Percentiles rank a stretch among this genome's conserved stretches.
Conservation (phyloP, 2,797 vertebrate genomes). For the Lagorchestes hirsutus region DNA sequence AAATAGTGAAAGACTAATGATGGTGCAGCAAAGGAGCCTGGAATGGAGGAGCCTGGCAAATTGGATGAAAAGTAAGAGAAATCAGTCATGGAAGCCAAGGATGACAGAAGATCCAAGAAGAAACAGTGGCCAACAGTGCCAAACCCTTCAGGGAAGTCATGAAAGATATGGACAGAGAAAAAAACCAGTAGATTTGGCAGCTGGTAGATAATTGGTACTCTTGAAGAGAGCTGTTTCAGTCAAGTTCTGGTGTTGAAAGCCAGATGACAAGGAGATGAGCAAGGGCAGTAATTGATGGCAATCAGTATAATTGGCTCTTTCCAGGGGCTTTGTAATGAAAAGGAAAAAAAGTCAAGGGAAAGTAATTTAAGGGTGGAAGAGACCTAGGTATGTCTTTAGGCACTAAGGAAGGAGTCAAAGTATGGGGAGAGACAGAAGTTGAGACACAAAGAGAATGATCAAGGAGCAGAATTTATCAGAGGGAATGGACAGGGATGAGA, state of each 20-base stretch:
- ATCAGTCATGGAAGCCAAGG: background rate
- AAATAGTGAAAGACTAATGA: background rate
- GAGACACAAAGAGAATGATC: background rate
- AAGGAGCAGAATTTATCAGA: background rate
- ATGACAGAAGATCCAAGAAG: background rate
- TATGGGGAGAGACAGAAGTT: background rate
- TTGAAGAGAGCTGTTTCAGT: background rate
- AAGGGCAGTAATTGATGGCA: background rate
- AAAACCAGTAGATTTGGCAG: background rate
- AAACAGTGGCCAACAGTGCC: background rate
- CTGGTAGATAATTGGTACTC: background rate
- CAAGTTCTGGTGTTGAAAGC: background rate
- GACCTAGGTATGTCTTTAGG: background rate
- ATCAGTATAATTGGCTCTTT: background rate
- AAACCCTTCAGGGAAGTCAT: background rate
- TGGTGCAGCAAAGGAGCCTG: background rate
- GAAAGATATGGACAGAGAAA: background rate
- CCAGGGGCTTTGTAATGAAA: background rate
- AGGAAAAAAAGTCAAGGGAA: background rate
- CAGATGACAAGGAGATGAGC: background rate
- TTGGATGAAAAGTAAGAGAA: background rate
- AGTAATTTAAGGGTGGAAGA: background rate
- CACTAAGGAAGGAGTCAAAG: background rate
- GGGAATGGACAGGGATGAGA: background rate
- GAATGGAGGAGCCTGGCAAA: background rate